Conservation (phyloP, 2,888 invertebrate genomes). For the Drosophila testacea region DNA sequence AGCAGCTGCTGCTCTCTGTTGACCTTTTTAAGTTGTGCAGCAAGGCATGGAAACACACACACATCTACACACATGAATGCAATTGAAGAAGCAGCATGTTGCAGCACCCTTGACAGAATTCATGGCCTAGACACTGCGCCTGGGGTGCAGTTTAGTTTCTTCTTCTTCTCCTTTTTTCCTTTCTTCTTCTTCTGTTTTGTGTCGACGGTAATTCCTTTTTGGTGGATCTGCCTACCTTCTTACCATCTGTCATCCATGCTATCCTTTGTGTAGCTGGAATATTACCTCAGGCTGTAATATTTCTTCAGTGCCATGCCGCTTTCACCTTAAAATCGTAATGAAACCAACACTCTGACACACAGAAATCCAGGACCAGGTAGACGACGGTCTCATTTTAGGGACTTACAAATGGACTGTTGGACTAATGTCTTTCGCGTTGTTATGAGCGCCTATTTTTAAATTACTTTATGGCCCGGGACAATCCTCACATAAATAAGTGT, state of each 20-base stretch:
- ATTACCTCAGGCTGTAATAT: slow-evolving; percentile 33
- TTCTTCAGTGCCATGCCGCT: slow-evolving; percentile 32
- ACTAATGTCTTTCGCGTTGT: slow-evolving; percentile 32
- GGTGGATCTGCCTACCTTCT: slow-evolving; percentile 6
- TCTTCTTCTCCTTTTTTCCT: slow-evolving; percentile 6
- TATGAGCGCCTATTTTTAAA: slow-evolving; percentile 70
- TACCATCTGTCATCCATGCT: slow-evolving; percentile 29
- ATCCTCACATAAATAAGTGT: slow-evolving; percentile 38
- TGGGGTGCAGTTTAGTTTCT: slow-evolving; percentile 46
- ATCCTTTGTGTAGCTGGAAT: slow-evolving; percentile 9
- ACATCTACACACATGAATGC: neutral
- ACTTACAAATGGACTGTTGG: neutral
- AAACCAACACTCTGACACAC: slow-evolving; percentile 34
- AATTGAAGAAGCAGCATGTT: slow-evolving; percentile 28
- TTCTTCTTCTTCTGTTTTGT: neutral
- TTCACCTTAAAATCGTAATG: slow-evolving; percentile 61
- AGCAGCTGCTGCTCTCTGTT: slow-evolving; percentile 46
- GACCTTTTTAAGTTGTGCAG: slow-evolving; percentile 65
- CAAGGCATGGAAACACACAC: slow-evolving; percentile 44
- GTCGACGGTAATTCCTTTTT: slow-evolving; percentile 25
- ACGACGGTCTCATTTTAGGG: slow-evolving; percentile 7
- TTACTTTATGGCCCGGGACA: slow-evolving; percentile 62
- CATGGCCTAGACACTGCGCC: slow-evolving; percentile 38
- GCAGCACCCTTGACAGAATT: slow-evolving; percentile 42
- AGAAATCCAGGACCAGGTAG: slow-evolving; percentile 49